These are phyloP conservation scores for Lepidocolaptes lacrymiger DNA, from an alignment of 2,797 vertebrate genomes.

Conservation along the genomic window DNA sequence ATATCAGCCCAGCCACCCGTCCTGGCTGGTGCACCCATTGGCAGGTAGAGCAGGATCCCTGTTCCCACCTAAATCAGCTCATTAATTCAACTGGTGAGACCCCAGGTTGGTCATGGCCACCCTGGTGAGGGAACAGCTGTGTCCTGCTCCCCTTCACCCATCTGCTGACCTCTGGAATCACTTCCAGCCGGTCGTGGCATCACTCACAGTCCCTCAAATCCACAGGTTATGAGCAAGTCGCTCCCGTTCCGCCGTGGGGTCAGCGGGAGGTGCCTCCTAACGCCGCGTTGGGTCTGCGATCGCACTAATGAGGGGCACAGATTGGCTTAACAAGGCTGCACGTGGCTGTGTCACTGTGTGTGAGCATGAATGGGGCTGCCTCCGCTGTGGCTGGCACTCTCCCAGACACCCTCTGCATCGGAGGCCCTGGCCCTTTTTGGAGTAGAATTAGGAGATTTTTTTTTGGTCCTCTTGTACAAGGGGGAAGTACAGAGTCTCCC, in stretches of 20 bases:
- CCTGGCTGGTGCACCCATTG: rapidly evolving
- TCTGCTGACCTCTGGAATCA: neutral
- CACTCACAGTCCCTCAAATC: neutral
- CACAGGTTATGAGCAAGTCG: conserved; percentile 33
- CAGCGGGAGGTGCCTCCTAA: conserved; percentile 2
- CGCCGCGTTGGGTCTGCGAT: conserved; percentile 57
- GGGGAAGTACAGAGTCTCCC: neutral
- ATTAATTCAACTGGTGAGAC: rapidly evolving
- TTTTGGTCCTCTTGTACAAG: rapidly evolving
- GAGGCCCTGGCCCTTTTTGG: neutral
- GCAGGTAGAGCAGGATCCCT: rapidly evolving
- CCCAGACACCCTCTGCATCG: neutral
- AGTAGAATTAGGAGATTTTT: rapidly evolving
- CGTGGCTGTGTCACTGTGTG: conserved; percentile 76
- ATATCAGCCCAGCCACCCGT: rapidly evolving
- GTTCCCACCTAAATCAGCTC: neutral
- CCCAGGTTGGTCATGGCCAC: neutral
- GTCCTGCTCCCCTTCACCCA: neutral
- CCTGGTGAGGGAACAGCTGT: rapidly evolving
- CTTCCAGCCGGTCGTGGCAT: rapidly evolving
- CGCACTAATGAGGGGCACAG: conserved; percentile 74
- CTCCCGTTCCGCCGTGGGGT: neutral
- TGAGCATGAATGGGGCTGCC: conserved; percentile 85
- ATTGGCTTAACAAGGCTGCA: conserved; percentile 78
- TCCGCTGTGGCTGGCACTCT: conserved; percentile 52